Evolutionary conservation across 2,888 invertebrate genomes (phyloP).

Genomic region (Cataglyphis livida): DNA sequence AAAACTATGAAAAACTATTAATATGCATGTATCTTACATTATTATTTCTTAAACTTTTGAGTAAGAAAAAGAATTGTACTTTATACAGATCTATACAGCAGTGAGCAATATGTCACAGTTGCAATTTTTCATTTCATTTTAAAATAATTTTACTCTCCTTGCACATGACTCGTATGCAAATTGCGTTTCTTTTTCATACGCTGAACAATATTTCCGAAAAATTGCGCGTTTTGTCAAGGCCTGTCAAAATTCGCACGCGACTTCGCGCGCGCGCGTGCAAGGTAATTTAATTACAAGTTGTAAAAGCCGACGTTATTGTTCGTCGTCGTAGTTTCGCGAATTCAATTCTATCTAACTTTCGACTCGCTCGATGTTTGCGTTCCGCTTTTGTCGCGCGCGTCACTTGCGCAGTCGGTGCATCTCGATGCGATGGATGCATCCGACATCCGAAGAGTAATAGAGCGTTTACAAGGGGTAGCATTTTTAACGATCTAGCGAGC

Average conservation of each 20-base stretch:
- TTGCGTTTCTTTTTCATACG: background rate
- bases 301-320: constrained; percentile 39
- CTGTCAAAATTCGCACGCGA: constrained; percentile 34
- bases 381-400: constrained; percentile 24
- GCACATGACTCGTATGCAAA: background rate
- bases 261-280: constrained; percentile 21
- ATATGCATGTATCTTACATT: background rate
- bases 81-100: background rate
- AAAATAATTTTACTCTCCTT: background rate
- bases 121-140: background rate
- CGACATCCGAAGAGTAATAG: background rate
- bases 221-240: background rate
- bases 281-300: constrained; percentile 53
- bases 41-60: background rate
- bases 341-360: constrained; percentile 47
- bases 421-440: background rate
- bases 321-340: constrained; percentile 31
- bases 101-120: background rate
- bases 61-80: no score
- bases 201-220: constrained; percentile 13
- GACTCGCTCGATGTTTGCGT: constrained; percentile 30
- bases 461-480: background rate
- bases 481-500: constrained; percentile 15
- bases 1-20: background rate
- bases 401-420: background rate